phyloP scores from a whole-genome alignment of 2,888 invertebrate species.

The Pedicia rivosa region DNA sequence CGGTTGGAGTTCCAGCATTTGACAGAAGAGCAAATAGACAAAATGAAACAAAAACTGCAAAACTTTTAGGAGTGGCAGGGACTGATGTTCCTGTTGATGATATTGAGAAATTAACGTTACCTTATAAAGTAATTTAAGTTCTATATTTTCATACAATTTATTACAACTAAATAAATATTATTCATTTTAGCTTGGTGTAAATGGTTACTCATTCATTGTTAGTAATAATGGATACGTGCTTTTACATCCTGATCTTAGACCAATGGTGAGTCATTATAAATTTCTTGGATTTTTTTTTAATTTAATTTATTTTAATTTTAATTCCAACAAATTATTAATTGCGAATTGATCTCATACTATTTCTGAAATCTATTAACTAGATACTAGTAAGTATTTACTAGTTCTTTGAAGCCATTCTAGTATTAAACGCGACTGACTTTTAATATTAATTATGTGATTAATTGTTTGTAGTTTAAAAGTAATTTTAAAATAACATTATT shows the following conservation, averaged over 20 bases:
- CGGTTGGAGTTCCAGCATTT: constrained; percentile 86
- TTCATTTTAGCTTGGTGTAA: constrained; percentile 65
- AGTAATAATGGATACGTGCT: constrained; percentile 94
- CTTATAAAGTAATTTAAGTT: constrained; percentile 59
- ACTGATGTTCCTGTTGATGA: constrained; percentile 72
- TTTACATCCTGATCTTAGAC: constrained; percentile 84
- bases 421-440: no score
- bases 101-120: constrained; percentile 74
- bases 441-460: no score
- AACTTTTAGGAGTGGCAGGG: constrained; percentile 86
- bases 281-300: no score
- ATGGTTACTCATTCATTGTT: constrained; percentile 90
- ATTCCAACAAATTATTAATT: no score
- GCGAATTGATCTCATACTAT: no score
- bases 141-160: neutral
- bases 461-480: no score
- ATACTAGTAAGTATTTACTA: no score
- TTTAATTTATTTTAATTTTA: neutral
- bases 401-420: no score
- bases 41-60: constrained; percentile 40
- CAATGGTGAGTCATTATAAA: constrained; percentile 59
- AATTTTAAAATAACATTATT: no score
- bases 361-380: no score
- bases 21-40: constrained; percentile 48
- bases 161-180: neutral